phyloP scores from a whole-genome alignment of 92 coral and sea anemone genomes.

The Pocillopora meandrina region DNA sequence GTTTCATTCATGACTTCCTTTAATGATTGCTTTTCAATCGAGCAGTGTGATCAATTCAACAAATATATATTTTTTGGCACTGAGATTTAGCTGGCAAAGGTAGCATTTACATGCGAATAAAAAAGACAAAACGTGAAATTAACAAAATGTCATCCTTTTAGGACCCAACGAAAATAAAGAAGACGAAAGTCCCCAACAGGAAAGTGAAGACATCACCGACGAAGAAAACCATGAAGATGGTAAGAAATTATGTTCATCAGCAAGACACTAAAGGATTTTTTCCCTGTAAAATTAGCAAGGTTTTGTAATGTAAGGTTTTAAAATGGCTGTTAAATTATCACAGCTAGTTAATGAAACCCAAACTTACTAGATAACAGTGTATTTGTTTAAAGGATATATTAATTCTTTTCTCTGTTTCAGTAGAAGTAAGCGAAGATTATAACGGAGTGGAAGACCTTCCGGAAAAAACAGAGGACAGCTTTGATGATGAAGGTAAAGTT shows the following conservation, averaged over 20 bases:
- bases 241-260: not conserved
- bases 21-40: too few species aligned
- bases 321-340: too few species aligned
- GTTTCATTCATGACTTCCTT: not conserved
- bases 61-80: too few species aligned
- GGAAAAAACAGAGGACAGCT: not conserved
- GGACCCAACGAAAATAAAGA: slow-evolving; percentile 10
- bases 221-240: slow-evolving; percentile 7
- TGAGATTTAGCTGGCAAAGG: too few species aligned
- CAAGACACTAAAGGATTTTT: not conserved
- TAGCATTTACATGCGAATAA: too few species aligned
- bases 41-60: too few species aligned
- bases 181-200: not conserved
- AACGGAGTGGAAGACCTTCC: not conserved
- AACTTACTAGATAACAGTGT: too few species aligned
- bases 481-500: not conserved
- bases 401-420: not conserved
- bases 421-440: not conserved
- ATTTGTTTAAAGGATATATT: not conserved
- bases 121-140: not conserved
- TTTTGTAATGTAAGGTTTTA: too few species aligned
- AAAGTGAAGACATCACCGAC: slow-evolving; percentile 2
- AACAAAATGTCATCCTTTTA: not conserved
- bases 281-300: too few species aligned
- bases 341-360: too few species aligned